Conservation (phyloP, 2,113 vertebrate species). For the Romanogobio albipinnatus region DNA sequence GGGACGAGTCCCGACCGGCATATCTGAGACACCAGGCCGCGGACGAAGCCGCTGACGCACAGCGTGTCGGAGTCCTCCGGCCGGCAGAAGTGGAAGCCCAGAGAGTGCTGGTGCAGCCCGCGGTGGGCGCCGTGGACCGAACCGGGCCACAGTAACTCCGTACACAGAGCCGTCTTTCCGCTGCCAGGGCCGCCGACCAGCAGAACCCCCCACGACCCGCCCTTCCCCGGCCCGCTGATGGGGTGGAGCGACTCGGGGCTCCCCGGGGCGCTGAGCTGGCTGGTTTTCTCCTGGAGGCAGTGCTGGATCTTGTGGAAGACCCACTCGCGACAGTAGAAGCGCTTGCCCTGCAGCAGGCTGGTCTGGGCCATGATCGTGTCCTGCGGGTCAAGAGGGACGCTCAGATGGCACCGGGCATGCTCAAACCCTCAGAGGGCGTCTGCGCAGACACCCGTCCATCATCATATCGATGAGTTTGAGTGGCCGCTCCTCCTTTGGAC, state of each 20-base stretch:
- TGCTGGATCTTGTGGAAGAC: conserved; percentile 99
- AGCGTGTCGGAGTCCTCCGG: conserved; percentile 93
- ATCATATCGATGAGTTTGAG: neutral
- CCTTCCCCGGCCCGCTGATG: conserved; percentile 75
- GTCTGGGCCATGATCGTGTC: conserved; percentile 91
- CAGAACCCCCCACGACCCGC: conserved; percentile 89
- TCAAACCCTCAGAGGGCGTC: conserved; percentile 12
- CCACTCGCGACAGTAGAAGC: conserved; percentile 98
- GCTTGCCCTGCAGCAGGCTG: conserved; percentile 96
- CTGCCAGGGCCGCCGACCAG: conserved; percentile 94
- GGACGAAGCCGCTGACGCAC: conserved; percentile 87
- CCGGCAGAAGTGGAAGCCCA: conserved; percentile 96
- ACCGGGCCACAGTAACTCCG: conserved; percentile 93
- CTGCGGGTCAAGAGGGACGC: conserved; percentile 70
- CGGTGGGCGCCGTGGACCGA: conserved; percentile 83
- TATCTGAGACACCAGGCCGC: conserved; percentile 87
- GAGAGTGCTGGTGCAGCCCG: conserved; percentile 84
- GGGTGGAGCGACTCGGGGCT: conserved; percentile 43
- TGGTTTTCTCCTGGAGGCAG: conserved; percentile 96
- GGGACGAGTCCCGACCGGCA: conserved; percentile 84
- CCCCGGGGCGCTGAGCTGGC: conserved; percentile 76
- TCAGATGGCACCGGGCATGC: conserved; percentile 72
- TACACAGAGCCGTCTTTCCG: conserved; percentile 93
- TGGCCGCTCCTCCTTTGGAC: neutral
- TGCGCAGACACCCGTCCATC: neutral